phyloP scores from a whole-genome alignment of 2,797 vertebrate species.

The Gambusia yucatana region DNA sequence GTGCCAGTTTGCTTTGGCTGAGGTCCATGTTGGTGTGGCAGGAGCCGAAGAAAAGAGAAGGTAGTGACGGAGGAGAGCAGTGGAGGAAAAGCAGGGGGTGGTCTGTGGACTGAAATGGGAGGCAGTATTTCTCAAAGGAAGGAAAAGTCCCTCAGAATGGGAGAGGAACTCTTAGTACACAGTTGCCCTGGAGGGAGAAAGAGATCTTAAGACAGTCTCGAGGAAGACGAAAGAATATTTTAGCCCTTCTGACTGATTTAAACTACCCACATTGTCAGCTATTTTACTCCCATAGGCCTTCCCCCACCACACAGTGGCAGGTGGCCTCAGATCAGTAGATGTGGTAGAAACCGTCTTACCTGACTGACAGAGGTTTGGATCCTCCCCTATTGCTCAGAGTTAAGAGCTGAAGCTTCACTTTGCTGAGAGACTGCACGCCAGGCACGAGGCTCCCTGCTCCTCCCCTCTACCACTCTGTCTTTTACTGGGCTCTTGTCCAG shows the following conservation, averaged over 20 bases:
- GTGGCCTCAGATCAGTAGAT: slow-evolving; percentile 64
- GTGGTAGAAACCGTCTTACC: slow-evolving; percentile 47
- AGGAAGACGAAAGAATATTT: slow-evolving; percentile 44
- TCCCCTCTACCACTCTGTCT: slow-evolving; percentile 61
- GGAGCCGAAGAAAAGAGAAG: slow-evolving; percentile 31
- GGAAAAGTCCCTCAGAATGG: slow-evolving; percentile 35
- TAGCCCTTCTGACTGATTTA: slow-evolving; percentile 43
- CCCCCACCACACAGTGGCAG: slow-evolving; percentile 42
- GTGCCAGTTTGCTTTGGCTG: slow-evolving; percentile 53
- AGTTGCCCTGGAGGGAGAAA: slow-evolving; percentile 41
- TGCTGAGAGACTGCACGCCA: slow-evolving; percentile 70
- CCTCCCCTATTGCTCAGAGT: slow-evolving; percentile 63
- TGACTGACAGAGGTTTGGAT: slow-evolving; percentile 65
- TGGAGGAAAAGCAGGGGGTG: slow-evolving; percentile 53
- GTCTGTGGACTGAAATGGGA: slow-evolving; percentile 62
- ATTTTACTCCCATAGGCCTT: slow-evolving; percentile 24
- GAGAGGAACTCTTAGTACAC: slow-evolving; percentile 46
- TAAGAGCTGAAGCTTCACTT: slow-evolving; percentile 64
- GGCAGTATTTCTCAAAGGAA: slow-evolving; percentile 39
- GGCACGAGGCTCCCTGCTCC: slow-evolving; percentile 73
- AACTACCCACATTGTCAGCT: slow-evolving; percentile 30
- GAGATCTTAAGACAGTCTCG: slow-evolving; percentile 46
- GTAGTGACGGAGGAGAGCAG: slow-evolving; percentile 35
- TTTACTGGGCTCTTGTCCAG: slow-evolving; percentile 72
- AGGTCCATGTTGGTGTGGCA: slow-evolving; percentile 45